Evolutionary conservation across 2,113 vertebrate genomes (phyloP).

Genomic region (Paralichthys olivaceus): DNA sequence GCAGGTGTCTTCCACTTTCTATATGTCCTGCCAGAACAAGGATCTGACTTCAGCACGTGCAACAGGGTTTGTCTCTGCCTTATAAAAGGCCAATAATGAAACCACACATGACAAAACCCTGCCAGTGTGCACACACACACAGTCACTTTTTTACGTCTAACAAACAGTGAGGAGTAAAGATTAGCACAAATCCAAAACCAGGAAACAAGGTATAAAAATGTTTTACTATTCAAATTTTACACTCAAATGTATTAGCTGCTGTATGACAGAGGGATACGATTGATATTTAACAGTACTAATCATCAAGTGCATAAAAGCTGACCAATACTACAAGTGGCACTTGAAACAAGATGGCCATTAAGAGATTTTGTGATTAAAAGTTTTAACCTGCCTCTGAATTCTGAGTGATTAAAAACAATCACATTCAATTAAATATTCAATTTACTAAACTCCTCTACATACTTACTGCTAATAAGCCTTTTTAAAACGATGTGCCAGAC

Average conservation of each 20-base stretch:
- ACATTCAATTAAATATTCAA: constrained; percentile 83
- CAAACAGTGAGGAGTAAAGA: constrained; percentile 8
- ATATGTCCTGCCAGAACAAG: constrained; percentile 41
- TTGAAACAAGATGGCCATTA: constrained; percentile 78
- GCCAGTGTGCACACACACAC: background rate
- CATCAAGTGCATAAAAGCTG: constrained; percentile 76
- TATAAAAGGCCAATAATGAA: constrained; percentile 28
- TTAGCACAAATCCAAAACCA: constrained; percentile 6
- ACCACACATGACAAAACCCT: constrained; percentile 11
- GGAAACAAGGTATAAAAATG: background rate
- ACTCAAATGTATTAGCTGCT: constrained; percentile 32
- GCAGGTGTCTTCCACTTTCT: constrained; percentile 72
- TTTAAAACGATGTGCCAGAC: constrained; percentile 49
- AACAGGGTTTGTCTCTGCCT: background rate
- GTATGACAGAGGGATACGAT: constrained; percentile 51
- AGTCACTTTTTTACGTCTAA: constrained; percentile 19
- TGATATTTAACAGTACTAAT: constrained; percentile 69
- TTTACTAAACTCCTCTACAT: constrained; percentile 68
- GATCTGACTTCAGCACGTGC: constrained; percentile 49
- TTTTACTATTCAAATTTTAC: background rate
- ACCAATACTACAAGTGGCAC: constrained; percentile 78
- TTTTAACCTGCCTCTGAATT: constrained; percentile 80
- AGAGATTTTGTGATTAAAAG: constrained; percentile 82
- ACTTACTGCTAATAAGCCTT: constrained; percentile 67
- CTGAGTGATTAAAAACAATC: constrained; percentile 84